Evolutionary conservation across 2,113 vertebrate species (phyloP).

Genomic region (Micronycteris hirsuta): DNA sequence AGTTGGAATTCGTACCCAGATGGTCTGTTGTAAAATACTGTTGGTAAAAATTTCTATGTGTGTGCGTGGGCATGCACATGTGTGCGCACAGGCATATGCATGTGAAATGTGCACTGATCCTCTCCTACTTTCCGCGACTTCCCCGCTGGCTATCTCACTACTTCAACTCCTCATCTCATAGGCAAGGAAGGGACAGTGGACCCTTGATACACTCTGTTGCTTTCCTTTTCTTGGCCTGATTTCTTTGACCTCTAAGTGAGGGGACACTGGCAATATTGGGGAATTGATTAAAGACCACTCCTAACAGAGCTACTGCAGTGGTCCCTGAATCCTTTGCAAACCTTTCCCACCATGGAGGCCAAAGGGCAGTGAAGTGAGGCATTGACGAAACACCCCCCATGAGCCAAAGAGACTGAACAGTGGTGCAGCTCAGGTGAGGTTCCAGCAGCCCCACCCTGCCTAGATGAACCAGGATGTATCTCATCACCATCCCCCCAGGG

Average conservation of each 20-base stretch:
- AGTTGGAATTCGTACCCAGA: neutral
- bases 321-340: accelerated
- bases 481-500: neutral
- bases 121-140: neutral
- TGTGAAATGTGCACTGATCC: neutral
- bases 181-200: neutral
- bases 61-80: accelerated
- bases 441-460: too few relatives aligned
- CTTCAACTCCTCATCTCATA: neutral
- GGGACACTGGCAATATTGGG: neutral
- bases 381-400: neutral
- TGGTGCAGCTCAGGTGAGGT: neutral
- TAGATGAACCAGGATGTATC: neutral
- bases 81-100: accelerated
- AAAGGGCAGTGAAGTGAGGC: accelerated
- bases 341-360: neutral
- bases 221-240: neutral
- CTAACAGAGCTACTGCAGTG: neutral
- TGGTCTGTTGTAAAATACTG: neutral
- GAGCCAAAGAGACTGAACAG: neutral
- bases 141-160: neutral
- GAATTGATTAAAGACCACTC: neutral
- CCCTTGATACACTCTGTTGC: neutral
- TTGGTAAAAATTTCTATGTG: neutral
- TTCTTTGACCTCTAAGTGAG: neutral